Base-by-base conservation (phyloP, 2,888 invertebrate species). In the Lasioglossum figueresi region DNA sequence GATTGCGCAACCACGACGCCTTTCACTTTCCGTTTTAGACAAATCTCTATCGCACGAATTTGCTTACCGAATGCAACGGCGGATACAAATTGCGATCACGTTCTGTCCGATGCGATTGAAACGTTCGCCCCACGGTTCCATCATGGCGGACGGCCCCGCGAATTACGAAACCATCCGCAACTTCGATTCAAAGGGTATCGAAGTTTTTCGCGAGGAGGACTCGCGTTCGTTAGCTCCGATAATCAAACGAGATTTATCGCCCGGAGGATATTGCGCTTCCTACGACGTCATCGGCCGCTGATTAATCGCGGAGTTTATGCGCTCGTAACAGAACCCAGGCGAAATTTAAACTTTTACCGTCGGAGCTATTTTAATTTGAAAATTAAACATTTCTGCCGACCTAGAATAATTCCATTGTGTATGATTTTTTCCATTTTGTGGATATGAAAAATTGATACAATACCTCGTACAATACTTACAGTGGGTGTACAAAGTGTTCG, bases 21-120 rank as follows among this genome's bases (percentile, higher is more conserved):
- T 86, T 86, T 86, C 85, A 85, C 85, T 85, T 85, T 86, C 78
- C 31, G 59, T 80, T 45, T 84, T 76, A 78, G 85, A 84, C 68
- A 73, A 85, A 85, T 77, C 85, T 52, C 56, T 43, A 77, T 79
- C 70, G 23, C 43, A 48, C 68, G 56, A 71, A 79, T 85, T 86
- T 85, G 48, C 76, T 8, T 63, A 16, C 43, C 27, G 37, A 34
- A 10, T 14, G 52, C 63, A 59, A 43, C 74, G 79, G 45, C 52
- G 73, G n/a, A 12, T 37, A 48, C 63, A 45, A 83, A 68, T 76
- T 76, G 52, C 63, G 2, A 27, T 45, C 16, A n/a, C 68, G 6
- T 63, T 6, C 5, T 37, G 52, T 84, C 83, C 43, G 68, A 84
- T 74, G n/a, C 40, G 63, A 66, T 83, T 75, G 34, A n/a, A 71